Base-by-base conservation (phyloP, 2,113 vertebrate genomes). In the Ranitomeya variabilis region DNA sequence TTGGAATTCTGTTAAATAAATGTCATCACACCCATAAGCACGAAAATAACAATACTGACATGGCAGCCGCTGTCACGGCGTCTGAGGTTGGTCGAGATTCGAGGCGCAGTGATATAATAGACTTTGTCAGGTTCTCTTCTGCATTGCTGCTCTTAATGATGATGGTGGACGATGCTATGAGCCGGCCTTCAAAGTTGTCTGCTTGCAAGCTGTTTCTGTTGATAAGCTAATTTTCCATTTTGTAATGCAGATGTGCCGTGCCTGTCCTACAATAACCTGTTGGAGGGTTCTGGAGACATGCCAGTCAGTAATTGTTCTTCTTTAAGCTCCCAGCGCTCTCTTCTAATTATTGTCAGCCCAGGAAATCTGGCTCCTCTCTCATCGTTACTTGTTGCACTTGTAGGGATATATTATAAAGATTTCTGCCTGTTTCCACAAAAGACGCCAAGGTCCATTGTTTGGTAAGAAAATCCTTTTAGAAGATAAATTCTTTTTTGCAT, bases 291-390 rank as follows among this genome's bases (percentile, higher is more conserved):
- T 94, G 93, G 92, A 92, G 79, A 14, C 2, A 69, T 88, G 93
- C 92, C 92, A 92, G 23, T 90, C 93, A 89, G 89, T 92, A 93
- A 91, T 91, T 88, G 87, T 88, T 83, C 90, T 83, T 91, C 91
- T 91, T 94, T 92, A 91, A 90, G 91, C 90, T 93, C 62, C 45
- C 64, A 90, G 54, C 80, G 91, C 90, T 91, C 90, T 91, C 90
- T 90, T 91, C 90, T 94, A 92, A 94, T 93, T 92, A 93, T 94
- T 93, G 91, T 92, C 91, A 92, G 92, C 90, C 89, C 91, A 86
- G 93, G 91, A 93, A 87, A 76, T 10, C 9, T 89, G 89, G 88
- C 91, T 93, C 91, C 90, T 90, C 89, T 57, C 80, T 88, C 57
- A 55, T 62, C 23, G 62, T 23, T 89, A 85, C 86, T 91, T 89